Evolutionary conservation across 1,140 invertebrate genomes (phyloP).

Genomic region (Aporrectodea caliginosa): DNA sequence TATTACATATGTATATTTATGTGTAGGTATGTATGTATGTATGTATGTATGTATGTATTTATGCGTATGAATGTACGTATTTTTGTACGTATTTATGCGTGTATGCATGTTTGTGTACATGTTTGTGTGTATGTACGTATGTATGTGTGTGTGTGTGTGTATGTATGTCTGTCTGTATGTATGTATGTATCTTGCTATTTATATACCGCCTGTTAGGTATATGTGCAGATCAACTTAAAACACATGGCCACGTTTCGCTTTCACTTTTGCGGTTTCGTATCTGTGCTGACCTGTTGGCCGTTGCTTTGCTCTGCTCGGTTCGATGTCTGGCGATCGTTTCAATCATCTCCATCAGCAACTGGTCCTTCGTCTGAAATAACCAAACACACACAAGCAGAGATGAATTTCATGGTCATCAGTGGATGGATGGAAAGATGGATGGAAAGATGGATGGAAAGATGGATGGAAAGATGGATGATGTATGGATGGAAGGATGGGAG

Average conservation of each 20-base stretch:
- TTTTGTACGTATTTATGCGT: not conserved
- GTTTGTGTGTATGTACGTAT: not conserved
- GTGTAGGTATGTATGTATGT: no score
- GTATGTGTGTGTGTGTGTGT: not conserved
- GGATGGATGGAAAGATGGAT: not conserved
- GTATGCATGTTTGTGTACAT: not conserved
- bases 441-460: not conserved
- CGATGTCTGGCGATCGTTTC: slow-evolving; percentile 50
- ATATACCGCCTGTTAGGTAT: no score
- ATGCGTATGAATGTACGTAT: not conserved
- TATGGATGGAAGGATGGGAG: not conserved
- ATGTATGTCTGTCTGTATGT: not conserved
- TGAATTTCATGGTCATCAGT: no score
- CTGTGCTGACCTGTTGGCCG: slow-evolving; percentile 44
- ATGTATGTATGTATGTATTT: no score
- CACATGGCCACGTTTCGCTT: no score
- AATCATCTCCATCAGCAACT: slow-evolving; percentile 48
- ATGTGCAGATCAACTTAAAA: no score
- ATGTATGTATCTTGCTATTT: no score
- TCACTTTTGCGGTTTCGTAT: no score
- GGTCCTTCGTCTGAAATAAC: slow-evolving; percentile 46
- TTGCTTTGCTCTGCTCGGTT: slow-evolving; percentile 47
- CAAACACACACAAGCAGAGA: not conserved
- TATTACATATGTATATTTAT: no score
- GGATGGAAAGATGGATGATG: not conserved